These are phyloP conservation scores for Cercocebus atys DNA, from an alignment of 2,113 vertebrate genomes.

Conservation along the genomic window DNA sequence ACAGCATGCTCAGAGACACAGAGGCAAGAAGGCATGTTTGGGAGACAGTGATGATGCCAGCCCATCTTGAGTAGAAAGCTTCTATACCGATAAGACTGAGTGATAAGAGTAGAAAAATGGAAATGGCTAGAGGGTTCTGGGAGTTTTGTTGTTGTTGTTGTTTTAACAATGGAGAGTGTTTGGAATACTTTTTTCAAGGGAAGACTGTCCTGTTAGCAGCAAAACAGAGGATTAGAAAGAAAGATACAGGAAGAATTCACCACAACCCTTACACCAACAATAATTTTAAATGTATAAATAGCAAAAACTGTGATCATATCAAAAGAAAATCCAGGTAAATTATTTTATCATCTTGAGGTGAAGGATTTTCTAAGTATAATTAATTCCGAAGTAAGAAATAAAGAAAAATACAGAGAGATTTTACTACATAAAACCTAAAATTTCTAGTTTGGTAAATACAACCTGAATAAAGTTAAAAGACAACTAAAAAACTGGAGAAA, in stretches of 20 bases:
- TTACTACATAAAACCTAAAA: background rate
- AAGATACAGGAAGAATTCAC: background rate
- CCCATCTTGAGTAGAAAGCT: background rate
- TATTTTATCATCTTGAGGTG: background rate
- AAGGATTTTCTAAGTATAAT: background rate
- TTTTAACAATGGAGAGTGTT: background rate
- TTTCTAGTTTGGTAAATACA: background rate
- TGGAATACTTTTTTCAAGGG: background rate
- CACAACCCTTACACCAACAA: background rate
- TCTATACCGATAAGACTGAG: background rate
- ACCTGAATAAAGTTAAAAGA: background rate
- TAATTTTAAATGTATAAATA: background rate
- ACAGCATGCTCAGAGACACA: background rate
- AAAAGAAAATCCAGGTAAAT: background rate
- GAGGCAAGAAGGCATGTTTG: background rate
- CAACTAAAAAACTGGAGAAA: background rate
- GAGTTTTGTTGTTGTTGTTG: background rate
- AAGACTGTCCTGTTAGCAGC: background rate
- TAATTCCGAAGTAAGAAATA: background rate
- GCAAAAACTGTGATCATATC: background rate
- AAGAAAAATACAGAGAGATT: background rate
- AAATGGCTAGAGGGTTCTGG: background rate
- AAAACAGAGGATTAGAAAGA: background rate
- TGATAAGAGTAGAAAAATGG: background rate
- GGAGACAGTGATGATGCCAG: background rate